Evolutionary conservation across 2,797 vertebrate species (phyloP), one percentile per base, ranked within the genome.

Genomic region (Scomberomorus guttatus): DNA sequence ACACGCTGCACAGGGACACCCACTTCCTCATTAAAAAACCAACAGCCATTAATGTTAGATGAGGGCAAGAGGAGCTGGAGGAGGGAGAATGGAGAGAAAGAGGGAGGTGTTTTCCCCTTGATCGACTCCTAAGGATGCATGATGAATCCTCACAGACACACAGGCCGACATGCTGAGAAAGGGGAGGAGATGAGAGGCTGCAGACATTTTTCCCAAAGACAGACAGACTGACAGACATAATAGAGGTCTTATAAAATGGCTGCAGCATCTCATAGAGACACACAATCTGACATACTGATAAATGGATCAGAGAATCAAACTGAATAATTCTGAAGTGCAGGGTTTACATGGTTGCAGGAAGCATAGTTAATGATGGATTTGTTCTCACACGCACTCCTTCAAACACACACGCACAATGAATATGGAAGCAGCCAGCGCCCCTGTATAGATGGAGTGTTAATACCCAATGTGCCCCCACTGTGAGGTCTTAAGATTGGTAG

Each of bases 41-140:
- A 95, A 87, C 86, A 89, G 73, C 84, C 89, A 95, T 96, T 95
- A 96, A 96, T 96, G 95, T 95, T 96, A 92, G 92, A 95, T 96
- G 94, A 96, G 89, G 92, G 89, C 77, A 75, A 93, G 90, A 91
- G 82, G 90, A 92, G 90, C 86, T 86, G 88, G 89, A 89, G 87
- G 90, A 93, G 89, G 82, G 68, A 85, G 86, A 85, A 85, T 27
- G 48, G 48, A 70, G 58, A 85, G 86, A 72, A 87, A 81, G 85
- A 85, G 90, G 90, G 90, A 88, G 92, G 90, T 86, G 88, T 93
- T 94, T 91, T 92, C 90, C 84, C 89, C 90, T 92, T 92, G 91
- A 92, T 93, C 90, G 89, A 90, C 89, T 92, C 88, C 89, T 93
- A 93, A 94, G 92, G 92, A 93, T 88, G 89, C 85, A 90, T 93